A percentile compares a stretch with the other conserved stretches of the same genome.
phyloP scores from a whole-genome alignment of 2,888 invertebrate genomes.

The Drosophila peninsularis region DNA sequence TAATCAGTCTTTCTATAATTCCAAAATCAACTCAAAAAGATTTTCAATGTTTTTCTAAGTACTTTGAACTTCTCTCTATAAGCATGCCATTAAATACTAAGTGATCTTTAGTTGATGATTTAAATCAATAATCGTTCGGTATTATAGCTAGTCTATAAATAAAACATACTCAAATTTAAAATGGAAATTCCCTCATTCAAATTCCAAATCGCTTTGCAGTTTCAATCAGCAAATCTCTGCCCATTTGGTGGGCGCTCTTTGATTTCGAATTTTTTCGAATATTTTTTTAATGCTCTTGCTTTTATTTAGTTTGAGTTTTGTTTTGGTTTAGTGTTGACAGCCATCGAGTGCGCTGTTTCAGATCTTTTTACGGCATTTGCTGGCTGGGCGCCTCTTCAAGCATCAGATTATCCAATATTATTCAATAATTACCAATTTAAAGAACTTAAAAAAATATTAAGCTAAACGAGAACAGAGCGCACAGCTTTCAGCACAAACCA shows the following conservation, averaged over 20 bases:
- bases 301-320: slow-evolving; percentile 40
- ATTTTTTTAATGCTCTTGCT: slow-evolving; percentile 21
- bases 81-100: background rate
- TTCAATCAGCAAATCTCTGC: slow-evolving; percentile 27
- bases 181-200: slow-evolving; percentile 23
- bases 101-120: background rate
- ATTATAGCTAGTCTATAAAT: slow-evolving; percentile 1
- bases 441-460: slow-evolving; percentile 56
- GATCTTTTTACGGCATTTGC: slow-evolving; percentile 59
- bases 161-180: slow-evolving; percentile 1
- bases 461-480: slow-evolving; percentile 67
- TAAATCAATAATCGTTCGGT: background rate
- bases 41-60: background rate
- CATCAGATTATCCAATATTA: slow-evolving; percentile 53
- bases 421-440: slow-evolving; percentile 65
- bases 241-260: slow-evolving; percentile 34
- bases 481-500: slow-evolving; percentile 71
- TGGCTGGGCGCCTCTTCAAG: slow-evolving; percentile 39
- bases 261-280: slow-evolving; percentile 36
- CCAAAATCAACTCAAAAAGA: background rate
- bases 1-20: background rate
- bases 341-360: slow-evolving; percentile 55
- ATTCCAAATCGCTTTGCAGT: slow-evolving; percentile 39
- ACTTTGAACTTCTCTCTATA: slow-evolving; percentile 1
- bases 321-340: slow-evolving; percentile 64